Evolutionary conservation across 2,113 vertebrate species (phyloP), one percentile per base, ranked within the genome.

Genomic region (Neopipo cinnamomea): DNA sequence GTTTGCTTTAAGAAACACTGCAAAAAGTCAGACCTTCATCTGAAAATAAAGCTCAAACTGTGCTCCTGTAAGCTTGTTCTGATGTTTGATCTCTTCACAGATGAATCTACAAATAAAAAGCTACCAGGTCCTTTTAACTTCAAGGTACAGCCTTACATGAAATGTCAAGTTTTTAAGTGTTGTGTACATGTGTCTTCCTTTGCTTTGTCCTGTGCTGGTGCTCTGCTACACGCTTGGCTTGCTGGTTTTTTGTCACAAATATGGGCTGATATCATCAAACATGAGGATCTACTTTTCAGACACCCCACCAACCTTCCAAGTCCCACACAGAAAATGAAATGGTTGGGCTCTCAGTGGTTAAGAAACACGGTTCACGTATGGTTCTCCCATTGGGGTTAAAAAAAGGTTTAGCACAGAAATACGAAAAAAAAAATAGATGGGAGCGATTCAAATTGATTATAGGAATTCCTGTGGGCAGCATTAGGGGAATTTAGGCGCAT

Each of bases 61-160:
- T 5, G 2, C 6, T 68, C 50, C 33, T 92, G 24, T 72, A 63
- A 93, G 30, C 28, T 9, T 11, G 41, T 50, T 59, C 61, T 92
- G 58, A 18, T 89, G 18, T 68, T 65, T 79, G 6, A 66, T 96
- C 58, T 95, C 58, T 96, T 95, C 95, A 65, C 97, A 99, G 99
- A 99, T 91, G 98, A 99, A 80, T 97, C 98, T 88, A 98, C 96
- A 3, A 98, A 97, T 91, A 99, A 99, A 96, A 99, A 99, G 77
- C 98, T 95, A n/a, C 71, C 98, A 24, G 81, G 97, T 62, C 93
- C 98, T 33, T 97, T 98, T 65, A 98, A 97, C 81, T 97, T 97
- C 42, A 98, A 98, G 98, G 98, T 98, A 98, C 84, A 12, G 23
- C 2, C 4, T 73, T 46, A 15, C 14, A 50, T 18, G 6, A 74